Percentiles rank a stretch among this genome's conserved stretches.
These are phyloP conservation scores for Phenacoccus solenopsis DNA, from an alignment of 1,140 invertebrate genomes.

Conservation along the genomic window DNA sequence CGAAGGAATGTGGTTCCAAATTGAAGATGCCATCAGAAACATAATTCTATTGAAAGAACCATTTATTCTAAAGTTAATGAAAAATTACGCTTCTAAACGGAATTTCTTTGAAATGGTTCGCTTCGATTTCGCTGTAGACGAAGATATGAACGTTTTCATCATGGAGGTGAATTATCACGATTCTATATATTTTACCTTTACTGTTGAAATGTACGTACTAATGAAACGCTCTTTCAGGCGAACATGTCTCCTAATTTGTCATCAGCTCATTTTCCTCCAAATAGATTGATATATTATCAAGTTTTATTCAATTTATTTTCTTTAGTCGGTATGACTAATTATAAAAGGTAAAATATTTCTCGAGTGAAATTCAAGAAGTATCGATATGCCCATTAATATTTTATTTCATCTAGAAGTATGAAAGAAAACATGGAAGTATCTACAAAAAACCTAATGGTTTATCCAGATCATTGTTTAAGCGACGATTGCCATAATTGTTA, in stretches of 20 bases:
- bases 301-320: slow-evolving; percentile 76
- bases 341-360: slow-evolving; percentile 13
- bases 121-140: slow-evolving; percentile 86
- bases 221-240: slow-evolving; percentile 39
- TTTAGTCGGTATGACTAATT: slow-evolving; percentile 58
- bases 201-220: not conserved
- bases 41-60: slow-evolving; percentile 64
- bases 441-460: slow-evolving; percentile 65
- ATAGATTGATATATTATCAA: slow-evolving; percentile 82
- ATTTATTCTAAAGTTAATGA: slow-evolving; percentile 44
- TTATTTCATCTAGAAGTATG: slow-evolving; percentile 32
- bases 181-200: not conserved
- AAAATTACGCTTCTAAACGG: slow-evolving; percentile 40
- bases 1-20: slow-evolving; percentile 62
- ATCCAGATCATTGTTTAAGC: slow-evolving; percentile 51
- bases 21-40: slow-evolving; percentile 60
- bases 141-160: slow-evolving; percentile 71
- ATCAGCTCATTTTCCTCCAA: slow-evolving; percentile 79
- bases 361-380: slow-evolving; percentile 23
- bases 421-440: slow-evolving; percentile 54
- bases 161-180: slow-evolving; percentile 52
- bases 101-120: slow-evolving; percentile 92
- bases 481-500: slow-evolving; percentile 48
- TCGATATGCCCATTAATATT: slow-evolving; percentile 19
- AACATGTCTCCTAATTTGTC: slow-evolving; percentile 98